A percentile compares a stretch with the other conserved stretches of the same genome.
These are phyloP conservation scores for Pegoplata infirma DNA, from an alignment of 2,888 invertebrate genomes.

Conservation along the genomic window DNA sequence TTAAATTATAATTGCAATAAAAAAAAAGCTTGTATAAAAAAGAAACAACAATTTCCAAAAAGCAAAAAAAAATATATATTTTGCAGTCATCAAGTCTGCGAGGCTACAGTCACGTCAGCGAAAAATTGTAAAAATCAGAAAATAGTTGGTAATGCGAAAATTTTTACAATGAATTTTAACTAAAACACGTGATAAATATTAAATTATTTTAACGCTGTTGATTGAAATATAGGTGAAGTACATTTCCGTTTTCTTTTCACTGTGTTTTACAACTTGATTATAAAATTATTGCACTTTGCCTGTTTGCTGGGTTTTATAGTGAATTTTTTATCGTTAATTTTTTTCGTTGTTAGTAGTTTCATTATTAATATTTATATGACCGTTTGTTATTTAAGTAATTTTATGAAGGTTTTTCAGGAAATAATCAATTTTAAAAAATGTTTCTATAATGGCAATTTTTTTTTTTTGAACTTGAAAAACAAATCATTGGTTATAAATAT, in stretches of 20 bases:
- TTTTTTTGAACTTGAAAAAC: constrained; percentile 32
- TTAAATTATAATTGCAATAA: constrained; percentile 26
- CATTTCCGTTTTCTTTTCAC: constrained; percentile 35
- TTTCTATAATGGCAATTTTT: background rate
- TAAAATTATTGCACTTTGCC: background rate
- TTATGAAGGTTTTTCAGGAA: constrained; percentile 30
- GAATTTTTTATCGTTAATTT: background rate
- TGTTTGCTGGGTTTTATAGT: constrained; percentile 5
- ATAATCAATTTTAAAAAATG: background rate
- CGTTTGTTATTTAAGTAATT: constrained; percentile 13
- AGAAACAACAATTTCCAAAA: constrained; percentile 30
- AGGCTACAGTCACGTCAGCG: constrained; percentile 61
- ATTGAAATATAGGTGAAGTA: constrained; percentile 37
- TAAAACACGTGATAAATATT: constrained; percentile 43
- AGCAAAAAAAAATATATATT: constrained; percentile 43
- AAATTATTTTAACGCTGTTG: background rate
- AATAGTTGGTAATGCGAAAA: constrained; percentile 18
- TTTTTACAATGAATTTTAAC: background rate
- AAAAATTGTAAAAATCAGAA: constrained; percentile 23
- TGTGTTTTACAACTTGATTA: background rate
- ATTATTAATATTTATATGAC: background rate
- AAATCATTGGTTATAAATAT: constrained; percentile 5
- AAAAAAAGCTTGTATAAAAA: constrained; percentile 1
- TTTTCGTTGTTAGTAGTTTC: background rate
- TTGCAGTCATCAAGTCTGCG: constrained; percentile 69